phyloP scores from a whole-genome alignment of 2,797 vertebrate genomes.

The Okamejei kenojei region DNA sequence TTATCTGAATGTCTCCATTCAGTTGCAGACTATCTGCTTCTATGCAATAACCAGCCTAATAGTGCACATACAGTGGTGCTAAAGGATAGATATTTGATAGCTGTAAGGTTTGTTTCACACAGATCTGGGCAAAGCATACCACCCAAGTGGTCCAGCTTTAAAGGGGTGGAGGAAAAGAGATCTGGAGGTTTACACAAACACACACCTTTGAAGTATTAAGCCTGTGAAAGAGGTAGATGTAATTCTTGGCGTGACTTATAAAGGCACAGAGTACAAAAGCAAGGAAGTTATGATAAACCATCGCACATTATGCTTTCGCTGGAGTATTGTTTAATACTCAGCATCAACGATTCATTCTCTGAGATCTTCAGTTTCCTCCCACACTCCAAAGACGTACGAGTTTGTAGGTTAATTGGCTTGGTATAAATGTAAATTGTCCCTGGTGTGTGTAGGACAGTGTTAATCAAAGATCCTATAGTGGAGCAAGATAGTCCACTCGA shows the following conservation, averaged over 20 bases:
- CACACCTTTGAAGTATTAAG: neutral
- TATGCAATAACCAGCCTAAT: neutral
- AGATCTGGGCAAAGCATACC: neutral
- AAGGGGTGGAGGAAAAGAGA: neutral
- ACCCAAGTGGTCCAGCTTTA: neutral
- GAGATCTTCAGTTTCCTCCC: too few species aligned
- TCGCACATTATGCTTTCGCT: neutral
- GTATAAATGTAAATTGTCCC: too few species aligned
- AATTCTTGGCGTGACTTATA: neutral
- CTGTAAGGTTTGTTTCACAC: neutral
- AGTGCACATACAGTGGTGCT: neutral
- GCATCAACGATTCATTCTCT: too few species aligned
- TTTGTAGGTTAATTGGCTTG: too few species aligned
- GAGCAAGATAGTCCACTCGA: too few species aligned
- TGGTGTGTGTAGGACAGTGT: too few species aligned
- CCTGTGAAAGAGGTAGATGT: neutral
- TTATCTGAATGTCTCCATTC: neutral
- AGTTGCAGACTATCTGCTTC: neutral
- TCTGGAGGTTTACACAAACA: neutral
- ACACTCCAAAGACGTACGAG: too few species aligned
- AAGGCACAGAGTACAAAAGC: neutral
- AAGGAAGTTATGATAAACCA: neutral
- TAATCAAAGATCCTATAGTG: too few species aligned
- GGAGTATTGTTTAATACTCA: neutral
- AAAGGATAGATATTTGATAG: neutral